These are phyloP conservation scores for Girardinichthys multiradiatus DNA, from an alignment of 2,113 vertebrate genomes.

Conservation along the genomic window DNA sequence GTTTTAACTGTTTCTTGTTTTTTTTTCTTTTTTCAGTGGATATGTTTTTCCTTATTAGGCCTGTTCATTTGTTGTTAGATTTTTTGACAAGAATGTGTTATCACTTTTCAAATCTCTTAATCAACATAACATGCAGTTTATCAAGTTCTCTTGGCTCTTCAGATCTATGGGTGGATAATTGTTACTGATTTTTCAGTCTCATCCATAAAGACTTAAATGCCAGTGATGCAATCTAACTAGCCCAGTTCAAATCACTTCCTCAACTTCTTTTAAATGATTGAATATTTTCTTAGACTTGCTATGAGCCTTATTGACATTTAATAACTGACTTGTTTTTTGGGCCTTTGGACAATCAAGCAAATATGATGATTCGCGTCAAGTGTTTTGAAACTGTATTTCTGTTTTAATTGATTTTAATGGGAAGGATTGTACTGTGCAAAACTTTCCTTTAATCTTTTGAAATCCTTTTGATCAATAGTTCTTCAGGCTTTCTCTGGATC, in stretches of 20 bases:
- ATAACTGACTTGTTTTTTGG: constrained; percentile 9
- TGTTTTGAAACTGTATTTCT: constrained; percentile 6
- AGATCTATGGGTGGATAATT: constrained; percentile 8
- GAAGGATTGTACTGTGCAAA: constrained; percentile 1
- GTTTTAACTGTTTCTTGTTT: constrained; percentile 45
- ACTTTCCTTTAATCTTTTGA: no score
- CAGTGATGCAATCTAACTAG: neutral
- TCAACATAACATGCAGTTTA: constrained; percentile 20
- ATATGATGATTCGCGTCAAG: constrained; percentile 21
- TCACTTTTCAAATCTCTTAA: constrained; percentile 25
- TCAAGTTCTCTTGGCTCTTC: constrained; percentile 11
- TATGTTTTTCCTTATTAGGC: neutral
- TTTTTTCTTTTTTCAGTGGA: constrained; percentile 41
- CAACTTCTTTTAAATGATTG: neutral
- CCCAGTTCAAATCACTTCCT: neutral
- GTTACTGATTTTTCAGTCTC: constrained; percentile 1
- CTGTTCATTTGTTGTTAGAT: constrained; percentile 45
- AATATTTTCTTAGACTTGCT: neutral
- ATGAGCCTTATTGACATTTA: constrained; percentile 5
- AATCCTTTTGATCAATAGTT: no score
- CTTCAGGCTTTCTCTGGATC: no score
- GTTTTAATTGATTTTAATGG: constrained; percentile 10
- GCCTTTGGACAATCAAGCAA: constrained; percentile 37
- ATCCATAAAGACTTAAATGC: constrained; percentile 3
- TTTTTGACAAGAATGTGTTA: constrained; percentile 23